phyloP scores from a whole-genome alignment of 2,113 vertebrate species.

The Saimiri boliviensis region DNA sequence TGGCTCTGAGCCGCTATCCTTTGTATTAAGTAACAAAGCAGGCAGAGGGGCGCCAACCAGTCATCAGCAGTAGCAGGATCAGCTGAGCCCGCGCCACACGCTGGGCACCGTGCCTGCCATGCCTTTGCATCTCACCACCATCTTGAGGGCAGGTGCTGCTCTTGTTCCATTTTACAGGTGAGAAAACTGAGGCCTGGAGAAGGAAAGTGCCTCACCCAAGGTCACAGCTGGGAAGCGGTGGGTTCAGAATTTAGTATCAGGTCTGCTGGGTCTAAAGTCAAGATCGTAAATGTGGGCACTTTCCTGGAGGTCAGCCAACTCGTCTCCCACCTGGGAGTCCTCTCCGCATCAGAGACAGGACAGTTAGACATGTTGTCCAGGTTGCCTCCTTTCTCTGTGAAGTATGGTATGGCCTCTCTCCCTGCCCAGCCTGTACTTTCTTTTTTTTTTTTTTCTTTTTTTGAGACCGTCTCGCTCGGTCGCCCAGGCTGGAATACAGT shows the following conservation, averaged over 20 bases:
- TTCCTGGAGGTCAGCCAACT: not conserved
- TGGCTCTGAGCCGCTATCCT: rapidly evolving
- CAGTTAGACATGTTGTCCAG: rapidly evolving
- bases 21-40: rapidly evolving
- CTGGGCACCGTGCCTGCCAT: rapidly evolving
- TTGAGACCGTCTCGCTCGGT: no score
- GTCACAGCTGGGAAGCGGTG: not conserved
- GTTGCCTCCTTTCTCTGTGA: not conserved
- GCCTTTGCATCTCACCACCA: rapidly evolving
- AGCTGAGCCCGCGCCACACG: rapidly evolving
- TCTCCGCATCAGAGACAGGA: not conserved
- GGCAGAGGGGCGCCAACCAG: not conserved
- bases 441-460: no score
- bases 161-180: not conserved
- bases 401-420: not conserved
- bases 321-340: rapidly evolving
- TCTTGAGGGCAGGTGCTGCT: not conserved
- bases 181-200: not conserved
- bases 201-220: not conserved
- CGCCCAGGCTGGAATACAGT: no score
- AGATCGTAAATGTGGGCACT: rapidly evolving
- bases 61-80: rapidly evolving
- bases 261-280: no score
- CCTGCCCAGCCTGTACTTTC: no score
- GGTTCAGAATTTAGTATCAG: not conserved